Base-by-base conservation (phyloP, 2,888 invertebrate species). In the Calliopum simillimum region DNA sequence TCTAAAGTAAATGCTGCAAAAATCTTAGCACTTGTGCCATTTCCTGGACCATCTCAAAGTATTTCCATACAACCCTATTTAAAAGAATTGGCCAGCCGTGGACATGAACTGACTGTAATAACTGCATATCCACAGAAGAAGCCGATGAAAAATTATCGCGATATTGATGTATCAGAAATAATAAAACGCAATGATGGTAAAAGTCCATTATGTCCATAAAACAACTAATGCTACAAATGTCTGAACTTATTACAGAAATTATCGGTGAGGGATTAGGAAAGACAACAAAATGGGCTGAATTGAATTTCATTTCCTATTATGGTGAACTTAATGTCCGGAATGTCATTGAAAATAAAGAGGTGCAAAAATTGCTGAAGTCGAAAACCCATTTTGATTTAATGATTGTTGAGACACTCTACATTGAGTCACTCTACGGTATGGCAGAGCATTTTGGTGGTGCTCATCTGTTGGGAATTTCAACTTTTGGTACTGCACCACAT, bases 51-150 rank as follows among this genome's bases (percentile, higher is more conserved):
- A 4, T 82, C 82, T n/a, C 83, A 82, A 44, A 85, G 84, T 68
- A 76, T 81, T 13, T 67, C 80, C 4, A 80, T 77, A 2, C 74
- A 79, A 49, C 73, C 82, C 0, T 74, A 82, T 63, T 77, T 82
- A 65, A 78, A 78, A 58, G 79, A 69, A 16, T 74, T 85, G 51
- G 85, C 85, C 0, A 73, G 77, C 0, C 76, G 77, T 2, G 87
- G 87, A 0, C 87, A 87, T 73, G 77, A 86, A 11, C 81, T 87
- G 2, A 85, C 83, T 0, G 73, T 85, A 0, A 77, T 85, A 33
- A 80, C 82, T 5, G 77, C 83, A 12, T 82, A 80, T 76, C 81
- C 83, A 3, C 79, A 79, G 49, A 78, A 79, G 58, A 76, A 79
- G 1, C 78, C 80, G 0, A 25, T 81, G 0, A 73, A 76, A 23